These are phyloP conservation scores for Nibea coibor DNA, from an alignment of 2,113 vertebrate genomes.

Conservation along the genomic window DNA sequence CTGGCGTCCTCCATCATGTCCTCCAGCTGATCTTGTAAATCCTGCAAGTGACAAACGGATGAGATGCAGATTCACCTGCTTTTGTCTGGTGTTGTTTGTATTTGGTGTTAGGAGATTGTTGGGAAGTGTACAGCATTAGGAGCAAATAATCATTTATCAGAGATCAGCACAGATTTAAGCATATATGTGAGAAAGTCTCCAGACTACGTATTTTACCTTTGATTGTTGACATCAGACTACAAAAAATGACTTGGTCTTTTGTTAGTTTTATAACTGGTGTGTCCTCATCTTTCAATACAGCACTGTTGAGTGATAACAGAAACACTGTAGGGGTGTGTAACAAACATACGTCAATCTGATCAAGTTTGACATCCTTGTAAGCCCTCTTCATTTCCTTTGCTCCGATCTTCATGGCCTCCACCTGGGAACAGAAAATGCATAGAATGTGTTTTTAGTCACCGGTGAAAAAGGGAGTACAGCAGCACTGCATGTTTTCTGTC, in stretches of 20 bases:
- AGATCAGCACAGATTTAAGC: not conserved
- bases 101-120: not conserved
- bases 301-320: not conserved
- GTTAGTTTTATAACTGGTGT: not conserved
- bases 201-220: not conserved
- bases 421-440: constrained; percentile 80
- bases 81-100: not conserved
- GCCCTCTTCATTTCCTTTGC: constrained; percentile 99
- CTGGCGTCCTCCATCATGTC: constrained; percentile 99
- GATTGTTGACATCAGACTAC: not conserved
- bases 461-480: not conserved
- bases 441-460: not conserved
- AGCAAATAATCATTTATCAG: not conserved
- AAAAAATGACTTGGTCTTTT: not conserved
- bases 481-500: not conserved
- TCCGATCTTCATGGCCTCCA: constrained; percentile 98
- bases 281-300: too few species aligned
- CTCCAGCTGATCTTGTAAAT: constrained; percentile 97
- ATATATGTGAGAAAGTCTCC: not conserved
- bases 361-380: constrained; percentile 96
- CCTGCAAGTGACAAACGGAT: too few species aligned
- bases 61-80: not conserved
- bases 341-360: constrained; percentile 94
- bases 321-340: not conserved
- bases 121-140: too few species aligned